Evolutionary conservation across 1,140 invertebrate genomes (phyloP), one percentile per base, ranked within the genome.

Genomic region (Fopius arisanus): DNA sequence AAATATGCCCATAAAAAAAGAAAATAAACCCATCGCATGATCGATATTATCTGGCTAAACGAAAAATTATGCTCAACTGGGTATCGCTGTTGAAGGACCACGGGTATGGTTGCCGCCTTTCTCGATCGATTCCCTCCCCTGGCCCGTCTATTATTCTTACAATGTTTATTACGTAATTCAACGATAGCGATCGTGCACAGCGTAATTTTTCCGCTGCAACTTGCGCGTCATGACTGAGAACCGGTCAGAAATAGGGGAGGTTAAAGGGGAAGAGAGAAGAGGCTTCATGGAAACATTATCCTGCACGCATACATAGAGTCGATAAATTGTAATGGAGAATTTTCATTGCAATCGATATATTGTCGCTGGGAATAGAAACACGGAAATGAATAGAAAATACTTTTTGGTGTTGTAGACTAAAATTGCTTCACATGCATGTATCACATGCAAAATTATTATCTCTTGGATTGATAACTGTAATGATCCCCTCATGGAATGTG

Each of bases 1-100:
- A 28, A 48, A 33, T 14, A 63, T 43, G 23, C 1, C 63, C 62
- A 40, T 59, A 54, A 31, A 63, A n/a, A 63, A 31, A 37, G 41
- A 59, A 16, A 66, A 69, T 43, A 65, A 69, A 67, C 66, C 66
- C 59, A 69, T 70, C 43, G 67, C 67, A 70, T 69, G 73, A 73
- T 43, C 67, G 72, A 73, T 73, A 33, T 73, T 73, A 73, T 73
- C 73, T 31, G 67, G 26, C 67, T 74, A 75, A 75, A 75, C 74
- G 70, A 75, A 75, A 75, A 72, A 72, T 75, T 75, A 74, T 74
- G 73, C 67, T 48, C 59, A 54, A 40, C 48, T n/a, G 70, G 33
- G 28, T 69, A 59, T 37, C 59, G 54, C 37, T 37, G 19, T 54
- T 26, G 26, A 65, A 31, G 37, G 62, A 21, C 59, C 37, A 33